These are phyloP conservation scores for Ostrea edulis DNA, from an alignment of 1,140 invertebrate genomes.

Conservation along the genomic window DNA sequence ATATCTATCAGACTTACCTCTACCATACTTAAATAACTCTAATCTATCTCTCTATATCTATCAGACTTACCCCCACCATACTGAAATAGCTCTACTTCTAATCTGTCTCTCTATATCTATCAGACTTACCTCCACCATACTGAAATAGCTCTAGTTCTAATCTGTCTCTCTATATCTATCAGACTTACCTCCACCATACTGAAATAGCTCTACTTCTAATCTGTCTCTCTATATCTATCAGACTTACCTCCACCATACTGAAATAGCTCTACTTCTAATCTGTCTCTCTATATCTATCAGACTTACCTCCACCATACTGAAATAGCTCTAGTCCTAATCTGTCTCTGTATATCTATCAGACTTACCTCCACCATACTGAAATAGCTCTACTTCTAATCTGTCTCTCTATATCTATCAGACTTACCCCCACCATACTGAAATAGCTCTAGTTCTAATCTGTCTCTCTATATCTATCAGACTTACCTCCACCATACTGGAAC, in stretches of 20 bases:
- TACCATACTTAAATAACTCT: conserved; percentile 43
- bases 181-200: conserved; percentile 62
- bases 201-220: conserved; percentile 57
- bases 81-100: conserved; percentile 61
- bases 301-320: conserved; percentile 63
- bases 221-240: conserved; percentile 22
- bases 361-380: conserved; percentile 65
- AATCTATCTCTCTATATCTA: not conserved
- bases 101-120: not conserved
- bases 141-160: conserved; percentile 61
- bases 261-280: conserved; percentile 51
- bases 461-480: conserved; percentile 48
- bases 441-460: not conserved
- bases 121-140: conserved; percentile 59
- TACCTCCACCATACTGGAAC: conserved; percentile 67
- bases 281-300: conserved; percentile 42
- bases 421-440: conserved; percentile 59
- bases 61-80: conserved; percentile 59
- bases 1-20: conserved; percentile 57
- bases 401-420: conserved; percentile 48
- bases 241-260: conserved; percentile 63
- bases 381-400: not conserved
- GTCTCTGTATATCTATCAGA: conserved; percentile 46
- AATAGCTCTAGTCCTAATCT: conserved; percentile 43
- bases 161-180: not conserved